Conservation (phyloP, 2,888 invertebrate species). For the Scelioninae gen. 1 region DNA sequence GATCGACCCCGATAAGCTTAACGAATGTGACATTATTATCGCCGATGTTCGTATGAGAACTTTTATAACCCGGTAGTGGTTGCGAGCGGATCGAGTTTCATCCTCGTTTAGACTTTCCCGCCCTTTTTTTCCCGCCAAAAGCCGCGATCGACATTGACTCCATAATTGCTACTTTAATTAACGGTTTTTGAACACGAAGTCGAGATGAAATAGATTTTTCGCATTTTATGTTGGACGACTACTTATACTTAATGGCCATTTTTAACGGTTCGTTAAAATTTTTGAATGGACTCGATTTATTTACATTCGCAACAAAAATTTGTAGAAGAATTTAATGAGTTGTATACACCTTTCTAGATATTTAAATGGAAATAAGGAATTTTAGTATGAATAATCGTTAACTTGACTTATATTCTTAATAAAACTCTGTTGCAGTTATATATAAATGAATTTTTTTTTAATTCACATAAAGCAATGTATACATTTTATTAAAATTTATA, state of each 20-base stretch:
- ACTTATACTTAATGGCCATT: slow-evolving; percentile 12
- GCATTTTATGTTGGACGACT: slow-evolving; percentile 19
- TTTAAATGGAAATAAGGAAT: no score
- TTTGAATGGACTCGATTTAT: no score
- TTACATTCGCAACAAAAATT: no score
- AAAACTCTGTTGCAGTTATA: no score
- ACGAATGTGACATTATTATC: slow-evolving; percentile 82
- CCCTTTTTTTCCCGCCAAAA: slow-evolving; percentile 6
- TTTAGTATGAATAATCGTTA: no score
- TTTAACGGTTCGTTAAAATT: slow-evolving; percentile 10
- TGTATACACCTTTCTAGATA: no score
- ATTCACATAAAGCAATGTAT: no score
- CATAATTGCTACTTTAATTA: slow-evolving; percentile 39
- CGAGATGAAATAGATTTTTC: slow-evolving; percentile 41
- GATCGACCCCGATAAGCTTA: slow-evolving; percentile 81
- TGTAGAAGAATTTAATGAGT: no score
- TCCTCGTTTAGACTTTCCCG: slow-evolving; percentile 49
- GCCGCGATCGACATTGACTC: slow-evolving; percentile 42
- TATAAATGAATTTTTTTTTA: no score
- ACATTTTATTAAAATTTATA: no score
- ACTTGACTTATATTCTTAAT: no score
- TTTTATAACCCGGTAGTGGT: slow-evolving; percentile 54
- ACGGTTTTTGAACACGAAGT: slow-evolving; percentile 20
- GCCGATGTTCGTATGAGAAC: slow-evolving; percentile 72
- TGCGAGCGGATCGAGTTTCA: slow-evolving; percentile 38